Conservation (phyloP, 2,113 vertebrate genomes). For the Leptobrachium leishanense region DNA sequence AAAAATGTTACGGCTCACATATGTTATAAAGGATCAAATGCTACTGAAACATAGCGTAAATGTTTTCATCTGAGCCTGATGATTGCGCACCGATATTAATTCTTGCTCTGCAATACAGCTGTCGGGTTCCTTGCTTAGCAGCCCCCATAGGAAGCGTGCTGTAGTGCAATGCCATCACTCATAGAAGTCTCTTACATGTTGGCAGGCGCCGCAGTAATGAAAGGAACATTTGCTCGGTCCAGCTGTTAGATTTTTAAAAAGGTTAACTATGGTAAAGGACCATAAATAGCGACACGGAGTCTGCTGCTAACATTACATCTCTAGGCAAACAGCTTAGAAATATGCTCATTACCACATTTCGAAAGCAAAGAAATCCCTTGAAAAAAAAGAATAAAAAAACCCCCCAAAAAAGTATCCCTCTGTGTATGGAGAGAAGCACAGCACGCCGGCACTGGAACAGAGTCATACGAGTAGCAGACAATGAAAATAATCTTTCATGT, state of each 20-base stretch:
- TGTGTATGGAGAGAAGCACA: too few relatives aligned
- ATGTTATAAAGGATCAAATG: conserved; percentile 21
- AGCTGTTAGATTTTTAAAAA: conserved; percentile 48
- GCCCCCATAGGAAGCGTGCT: background rate
- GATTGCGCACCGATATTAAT: background rate
- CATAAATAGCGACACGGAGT: background rate
- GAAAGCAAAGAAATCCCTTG: too few relatives aligned
- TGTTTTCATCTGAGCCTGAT: conserved; percentile 7
- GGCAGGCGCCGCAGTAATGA: conserved; percentile 39
- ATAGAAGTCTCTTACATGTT: conserved; percentile 38
- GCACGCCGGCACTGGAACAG: too few relatives aligned
- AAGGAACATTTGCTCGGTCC: conserved; percentile 47
- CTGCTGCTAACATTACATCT: too few relatives aligned
- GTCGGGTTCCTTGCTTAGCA: conserved; percentile 13
- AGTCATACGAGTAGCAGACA: too few relatives aligned
- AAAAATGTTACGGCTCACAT: background rate
- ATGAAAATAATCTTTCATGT: too few relatives aligned
- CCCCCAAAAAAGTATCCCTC: too few relatives aligned
- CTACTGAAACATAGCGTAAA: conserved; percentile 6
- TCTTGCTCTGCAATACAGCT: conserved; percentile 50
- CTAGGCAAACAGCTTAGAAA: too few relatives aligned
- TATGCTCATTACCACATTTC: too few relatives aligned
- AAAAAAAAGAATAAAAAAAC: too few relatives aligned
- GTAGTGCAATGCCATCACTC: conserved; percentile 15
- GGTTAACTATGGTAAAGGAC: conserved; percentile 28